Evolutionary conservation across 2,888 invertebrate genomes (phyloP).

Genomic region (Galeopsomyia nigrocyanea): DNA sequence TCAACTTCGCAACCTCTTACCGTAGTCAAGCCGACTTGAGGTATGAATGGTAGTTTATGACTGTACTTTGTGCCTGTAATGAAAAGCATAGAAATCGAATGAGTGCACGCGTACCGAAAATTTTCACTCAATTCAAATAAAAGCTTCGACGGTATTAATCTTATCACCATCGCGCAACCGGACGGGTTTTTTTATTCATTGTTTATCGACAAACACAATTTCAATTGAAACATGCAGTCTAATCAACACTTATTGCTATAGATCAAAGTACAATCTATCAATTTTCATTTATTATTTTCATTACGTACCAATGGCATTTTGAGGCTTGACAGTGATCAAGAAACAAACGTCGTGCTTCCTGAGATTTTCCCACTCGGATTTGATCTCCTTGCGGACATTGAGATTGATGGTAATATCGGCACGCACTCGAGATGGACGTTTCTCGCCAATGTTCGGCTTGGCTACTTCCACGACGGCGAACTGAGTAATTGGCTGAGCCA

Average conservation of each 20-base stretch:
- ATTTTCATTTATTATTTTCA: too few relatives aligned
- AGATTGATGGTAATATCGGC: constrained; percentile 96
- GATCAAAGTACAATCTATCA: too few relatives aligned
- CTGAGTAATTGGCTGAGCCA: constrained; percentile 94
- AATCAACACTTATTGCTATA: too few relatives aligned
- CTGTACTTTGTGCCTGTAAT: constrained; percentile 82
- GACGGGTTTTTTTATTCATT: too few relatives aligned
- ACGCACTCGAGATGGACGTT: constrained; percentile 93
- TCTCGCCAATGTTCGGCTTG: constrained; percentile 93
- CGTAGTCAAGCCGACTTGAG: constrained; percentile 91
- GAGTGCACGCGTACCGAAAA: too few relatives aligned
- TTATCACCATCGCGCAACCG: too few relatives aligned
- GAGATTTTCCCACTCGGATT: constrained; percentile 96
- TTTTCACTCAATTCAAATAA: too few relatives aligned
- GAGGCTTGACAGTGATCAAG: constrained; percentile 90
- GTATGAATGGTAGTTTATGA: constrained; percentile 86
- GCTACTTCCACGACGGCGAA: constrained; percentile 97
- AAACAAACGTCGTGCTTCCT: constrained; percentile 99
- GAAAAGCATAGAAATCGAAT: background rate
- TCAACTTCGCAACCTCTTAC: constrained; percentile 99
- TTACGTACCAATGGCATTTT: constrained; percentile 81
- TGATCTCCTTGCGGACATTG: constrained; percentile 91
- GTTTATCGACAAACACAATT: too few relatives aligned
- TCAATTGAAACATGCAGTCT: too few relatives aligned
- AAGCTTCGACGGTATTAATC: too few relatives aligned